phyloP scores from a whole-genome alignment of 2,888 invertebrate species.

The Margaritifera margaritifera region DNA sequence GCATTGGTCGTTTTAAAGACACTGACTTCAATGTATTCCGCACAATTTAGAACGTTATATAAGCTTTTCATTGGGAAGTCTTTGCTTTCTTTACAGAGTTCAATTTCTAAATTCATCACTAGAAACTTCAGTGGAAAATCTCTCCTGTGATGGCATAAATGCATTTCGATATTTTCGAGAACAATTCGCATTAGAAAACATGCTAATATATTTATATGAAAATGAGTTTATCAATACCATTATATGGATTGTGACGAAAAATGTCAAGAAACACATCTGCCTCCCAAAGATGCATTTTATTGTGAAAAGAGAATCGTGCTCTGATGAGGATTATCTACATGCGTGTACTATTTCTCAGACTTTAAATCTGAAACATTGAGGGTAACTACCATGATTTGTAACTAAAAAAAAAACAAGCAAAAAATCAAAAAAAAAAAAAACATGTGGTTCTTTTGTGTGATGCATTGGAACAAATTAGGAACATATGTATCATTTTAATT shows the following conservation, averaged over 20 bases:
- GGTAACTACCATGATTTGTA: constrained; percentile 25
- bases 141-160: constrained; percentile 17
- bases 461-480: constrained; percentile 22
- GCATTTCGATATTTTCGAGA: constrained; percentile 18
- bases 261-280: constrained; percentile 17
- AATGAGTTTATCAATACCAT: constrained; percentile 67
- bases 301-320: constrained; percentile 17
- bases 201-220: constrained; percentile 26
- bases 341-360: constrained; percentile 17
- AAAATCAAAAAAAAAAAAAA: too few relatives aligned
- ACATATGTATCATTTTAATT: constrained; percentile 3
- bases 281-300: constrained; percentile 38
- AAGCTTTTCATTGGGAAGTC: constrained; percentile 15
- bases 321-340: constrained; percentile 31
- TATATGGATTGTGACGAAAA: constrained; percentile 37
- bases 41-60: too few relatives aligned
- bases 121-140: constrained; percentile 17
- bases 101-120: constrained; percentile 13
- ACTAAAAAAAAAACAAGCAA: too few relatives aligned
- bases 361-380: constrained; percentile 9
- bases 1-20: constrained; percentile 3
- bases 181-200: constrained; percentile 8
- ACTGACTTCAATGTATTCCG: not conserved
- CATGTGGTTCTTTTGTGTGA: constrained; percentile 20
- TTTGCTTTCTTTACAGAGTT: constrained; percentile 15